Evolutionary conservation across 2,113 vertebrate genomes (phyloP).

Genomic region (Crotalus viridis): DNA sequence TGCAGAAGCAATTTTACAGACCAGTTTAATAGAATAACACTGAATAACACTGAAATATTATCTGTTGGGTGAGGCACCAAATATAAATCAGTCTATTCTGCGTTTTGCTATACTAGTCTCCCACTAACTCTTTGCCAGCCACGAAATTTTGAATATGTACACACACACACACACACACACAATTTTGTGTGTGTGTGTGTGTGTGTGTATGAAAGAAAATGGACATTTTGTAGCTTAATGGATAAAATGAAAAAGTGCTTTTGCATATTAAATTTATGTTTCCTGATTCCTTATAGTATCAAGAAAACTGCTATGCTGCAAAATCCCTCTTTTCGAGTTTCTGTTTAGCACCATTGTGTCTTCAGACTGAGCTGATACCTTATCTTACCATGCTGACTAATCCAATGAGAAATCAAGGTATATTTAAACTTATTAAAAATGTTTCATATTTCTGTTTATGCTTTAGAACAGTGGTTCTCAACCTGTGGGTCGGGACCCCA

Average conservation of each 20-base stretch:
- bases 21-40: background rate
- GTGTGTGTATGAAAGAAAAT: background rate
- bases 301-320: conserved; percentile 86
- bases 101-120: too few relatives aligned
- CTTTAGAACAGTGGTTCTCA: background rate
- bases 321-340: conserved; percentile 88
- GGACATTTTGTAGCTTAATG: background rate
- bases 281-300: conserved; percentile 69
- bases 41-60: background rate
- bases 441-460: background rate
- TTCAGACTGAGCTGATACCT: conserved; percentile 89
- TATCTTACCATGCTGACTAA: conserved; percentile 86
- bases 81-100: too few relatives aligned
- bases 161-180: too few relatives aligned
- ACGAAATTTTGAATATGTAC: too few relatives aligned
- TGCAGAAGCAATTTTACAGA: background rate
- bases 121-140: too few relatives aligned
- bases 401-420: conserved; percentile 91
- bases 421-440: background rate
- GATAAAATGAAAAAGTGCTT: background rate
- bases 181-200: background rate
- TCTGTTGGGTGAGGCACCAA: too few relatives aligned
- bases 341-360: conserved; percentile 81
- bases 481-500: too few relatives aligned
- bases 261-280: conserved; percentile 11